Percentiles rank a stretch among this genome's conserved stretches.
These are phyloP conservation scores for Julus scandinavius DNA, from an alignment of 2,888 invertebrate species.

Conservation along the genomic window DNA sequence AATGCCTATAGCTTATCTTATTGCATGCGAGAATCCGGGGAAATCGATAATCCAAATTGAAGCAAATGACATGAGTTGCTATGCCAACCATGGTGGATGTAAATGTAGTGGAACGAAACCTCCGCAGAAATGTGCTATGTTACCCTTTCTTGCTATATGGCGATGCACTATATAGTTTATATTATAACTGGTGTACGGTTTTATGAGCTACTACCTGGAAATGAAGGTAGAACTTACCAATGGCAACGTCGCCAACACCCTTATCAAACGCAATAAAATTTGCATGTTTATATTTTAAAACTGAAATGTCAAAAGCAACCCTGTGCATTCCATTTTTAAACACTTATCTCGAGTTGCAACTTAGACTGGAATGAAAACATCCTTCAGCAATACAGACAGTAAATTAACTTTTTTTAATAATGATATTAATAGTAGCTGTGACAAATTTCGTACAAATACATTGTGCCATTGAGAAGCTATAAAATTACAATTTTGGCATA, in stretches of 20 bases:
- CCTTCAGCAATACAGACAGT: too few relatives aligned
- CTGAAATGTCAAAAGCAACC: neutral
- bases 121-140: neutral
- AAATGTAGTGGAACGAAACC: conserved; percentile 27
- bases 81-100: conserved; percentile 19
- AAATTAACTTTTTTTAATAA: too few relatives aligned
- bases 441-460: too few relatives aligned
- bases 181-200: neutral
- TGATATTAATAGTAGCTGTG: too few relatives aligned
- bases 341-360: neutral
- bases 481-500: too few relatives aligned
- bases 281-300: neutral
- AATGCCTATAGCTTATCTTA: conserved; percentile 33
- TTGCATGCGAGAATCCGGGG: conserved; percentile 3
- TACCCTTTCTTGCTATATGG: neutral
- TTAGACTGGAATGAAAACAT: neutral
- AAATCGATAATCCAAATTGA: conserved; percentile 33
- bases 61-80: conserved; percentile 26
- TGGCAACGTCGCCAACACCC: neutral
- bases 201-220: neutral
- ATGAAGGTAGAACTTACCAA: neutral
- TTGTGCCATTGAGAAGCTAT: too few relatives aligned
- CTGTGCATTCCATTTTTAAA: neutral
- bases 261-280: neutral
- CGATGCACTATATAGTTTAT: neutral